These are phyloP conservation scores for Varanus komodoensis DNA, from an alignment of 2,113 vertebrate species.

Conservation along the genomic window DNA sequence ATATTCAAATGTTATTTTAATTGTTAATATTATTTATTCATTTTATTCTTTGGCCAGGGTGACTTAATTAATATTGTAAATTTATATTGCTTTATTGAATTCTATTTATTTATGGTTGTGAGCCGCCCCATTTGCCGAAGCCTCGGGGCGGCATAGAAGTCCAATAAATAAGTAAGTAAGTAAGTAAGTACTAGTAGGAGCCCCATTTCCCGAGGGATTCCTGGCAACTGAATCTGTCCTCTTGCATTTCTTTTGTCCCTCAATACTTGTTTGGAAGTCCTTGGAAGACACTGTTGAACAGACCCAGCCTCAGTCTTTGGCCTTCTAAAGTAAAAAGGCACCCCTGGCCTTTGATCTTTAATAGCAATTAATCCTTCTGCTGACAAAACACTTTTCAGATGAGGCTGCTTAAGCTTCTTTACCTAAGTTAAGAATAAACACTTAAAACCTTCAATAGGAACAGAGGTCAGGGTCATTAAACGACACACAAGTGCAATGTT, in stretches of 20 bases:
- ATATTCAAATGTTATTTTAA: too few relatives aligned
- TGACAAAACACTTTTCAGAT: slow-evolving; percentile 25
- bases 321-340: neutral
- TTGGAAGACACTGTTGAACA: slow-evolving; percentile 7
- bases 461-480: neutral
- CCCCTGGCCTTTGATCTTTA: neutral
- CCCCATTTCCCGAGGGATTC: neutral
- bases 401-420: neutral
- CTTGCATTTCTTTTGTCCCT: neutral
- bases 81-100: too few relatives aligned
- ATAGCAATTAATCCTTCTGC: neutral
- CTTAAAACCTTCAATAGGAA: neutral
- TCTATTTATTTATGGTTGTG: too few relatives aligned
- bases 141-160: too few relatives aligned
- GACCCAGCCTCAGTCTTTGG: neutral
- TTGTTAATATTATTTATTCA: too few relatives aligned
- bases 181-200: neutral
- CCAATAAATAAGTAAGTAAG: too few relatives aligned
- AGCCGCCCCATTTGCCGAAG: too few relatives aligned
- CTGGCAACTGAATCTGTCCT: neutral
- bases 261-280: neutral
- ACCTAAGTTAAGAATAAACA: neutral
- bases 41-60: too few relatives aligned
- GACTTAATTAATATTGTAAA: too few relatives aligned
- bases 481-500: neutral